Conservation (phyloP, 2,797 vertebrate genomes). For the Microctenopoma steveboyesi region DNA sequence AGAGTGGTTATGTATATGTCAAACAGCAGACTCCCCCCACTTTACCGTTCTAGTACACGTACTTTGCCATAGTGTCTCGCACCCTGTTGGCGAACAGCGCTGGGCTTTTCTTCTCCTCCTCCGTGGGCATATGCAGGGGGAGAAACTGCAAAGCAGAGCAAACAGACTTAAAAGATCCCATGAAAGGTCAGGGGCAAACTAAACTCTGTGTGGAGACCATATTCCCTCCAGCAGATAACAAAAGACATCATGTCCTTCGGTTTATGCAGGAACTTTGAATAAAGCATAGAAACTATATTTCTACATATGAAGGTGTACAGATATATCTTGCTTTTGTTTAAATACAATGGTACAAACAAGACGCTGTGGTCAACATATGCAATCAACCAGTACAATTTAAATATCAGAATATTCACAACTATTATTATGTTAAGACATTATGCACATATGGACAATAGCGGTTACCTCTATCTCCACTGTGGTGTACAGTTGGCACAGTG, state of each 20-base stretch:
- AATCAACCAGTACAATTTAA: not conserved
- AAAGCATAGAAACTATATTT: not conserved
- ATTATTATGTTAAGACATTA: not conserved
- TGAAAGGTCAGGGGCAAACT: conserved; percentile 10
- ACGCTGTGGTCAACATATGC: not conserved
- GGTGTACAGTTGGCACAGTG: conserved; percentile 91
- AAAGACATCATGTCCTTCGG: no score
- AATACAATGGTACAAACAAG: not conserved
- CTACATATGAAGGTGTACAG: not conserved
- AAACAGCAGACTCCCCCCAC: not conserved
- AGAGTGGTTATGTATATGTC: not conserved
- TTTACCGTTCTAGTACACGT: conserved; percentile 59
- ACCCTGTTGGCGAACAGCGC: conserved; percentile 88
- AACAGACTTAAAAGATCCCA: conserved; percentile 18
- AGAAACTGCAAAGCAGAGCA: conserved; percentile 85
- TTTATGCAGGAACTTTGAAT: not conserved
- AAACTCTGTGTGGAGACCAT: conserved; percentile 5
- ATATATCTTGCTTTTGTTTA: no score
- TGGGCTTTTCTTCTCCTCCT: conserved; percentile 89
- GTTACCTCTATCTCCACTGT: conserved; percentile 96
- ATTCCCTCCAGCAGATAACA: not conserved
- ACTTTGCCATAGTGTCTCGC: conserved; percentile 91
- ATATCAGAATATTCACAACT: not conserved
- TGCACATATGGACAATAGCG: not conserved
- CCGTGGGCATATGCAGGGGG: conserved; percentile 88